A percentile compares a stretch with the other conserved stretches of the same genome.
Evolutionary conservation across 2,888 invertebrate species (phyloP).

Genomic region (Serrognathus titanus): DNA sequence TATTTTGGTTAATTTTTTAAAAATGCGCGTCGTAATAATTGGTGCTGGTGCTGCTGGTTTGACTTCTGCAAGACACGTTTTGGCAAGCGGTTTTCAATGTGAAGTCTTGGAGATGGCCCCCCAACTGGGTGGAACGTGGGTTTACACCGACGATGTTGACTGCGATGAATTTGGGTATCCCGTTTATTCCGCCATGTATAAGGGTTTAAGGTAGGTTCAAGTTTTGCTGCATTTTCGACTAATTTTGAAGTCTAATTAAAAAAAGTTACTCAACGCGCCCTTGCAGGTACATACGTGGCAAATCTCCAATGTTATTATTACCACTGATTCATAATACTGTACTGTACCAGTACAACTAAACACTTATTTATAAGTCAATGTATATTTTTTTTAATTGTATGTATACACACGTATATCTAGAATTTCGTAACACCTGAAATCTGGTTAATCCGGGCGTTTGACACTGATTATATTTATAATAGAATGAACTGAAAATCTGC

Average conservation of each 20-base stretch:
- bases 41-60: conserved; percentile 90
- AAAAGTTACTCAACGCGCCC: not conserved
- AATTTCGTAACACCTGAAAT: too few relatives aligned
- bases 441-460: too few relatives aligned
- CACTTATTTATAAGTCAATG: too few relatives aligned
- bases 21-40: conserved; percentile 65
- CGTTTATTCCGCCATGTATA: conserved; percentile 90
- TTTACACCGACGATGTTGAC: conserved; percentile 74
- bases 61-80: conserved; percentile 69
- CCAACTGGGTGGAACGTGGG: conserved; percentile 87
- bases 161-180: conserved; percentile 75
- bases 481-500: too few relatives aligned
- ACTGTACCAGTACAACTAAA: too few relatives aligned
- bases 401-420: too few relatives aligned
- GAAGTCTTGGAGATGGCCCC: conserved; percentile 74
- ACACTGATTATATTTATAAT: too few relatives aligned
- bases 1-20: not conserved
- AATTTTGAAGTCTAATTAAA: not conserved
- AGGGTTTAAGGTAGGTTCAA: conserved; percentile 68
- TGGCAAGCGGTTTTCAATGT: conserved; percentile 52
- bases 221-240: not conserved
- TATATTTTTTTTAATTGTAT: too few relatives aligned
- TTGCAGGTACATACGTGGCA: not conserved
- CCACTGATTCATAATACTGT: too few relatives aligned
- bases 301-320: too few relatives aligned